Evolutionary conservation across 2,113 vertebrate genomes (phyloP).

Genomic region (Meriones unguiculatus): DNA sequence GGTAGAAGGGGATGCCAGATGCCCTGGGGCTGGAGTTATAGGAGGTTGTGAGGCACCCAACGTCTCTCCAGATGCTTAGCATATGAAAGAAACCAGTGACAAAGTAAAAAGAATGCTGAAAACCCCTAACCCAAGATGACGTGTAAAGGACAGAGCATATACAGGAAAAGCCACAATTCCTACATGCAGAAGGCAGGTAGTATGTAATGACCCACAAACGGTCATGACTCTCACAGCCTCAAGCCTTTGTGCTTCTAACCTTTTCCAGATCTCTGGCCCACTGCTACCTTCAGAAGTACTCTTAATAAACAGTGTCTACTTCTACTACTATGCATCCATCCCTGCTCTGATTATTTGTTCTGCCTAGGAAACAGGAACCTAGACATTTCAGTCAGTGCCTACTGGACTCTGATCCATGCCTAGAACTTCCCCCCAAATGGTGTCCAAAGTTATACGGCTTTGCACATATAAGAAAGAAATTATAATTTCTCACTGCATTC

Average conservation of each 20-base stretch:
- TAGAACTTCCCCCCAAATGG: neutral
- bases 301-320: neutral
- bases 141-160: neutral
- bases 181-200: neutral
- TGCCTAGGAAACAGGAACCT: neutral
- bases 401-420: neutral
- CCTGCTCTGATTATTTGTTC: neutral
- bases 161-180: neutral
- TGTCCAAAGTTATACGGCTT: neutral
- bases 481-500: neutral
- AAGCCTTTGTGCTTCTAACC: neutral
- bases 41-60: neutral
- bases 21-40: neutral
- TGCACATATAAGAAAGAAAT: neutral
- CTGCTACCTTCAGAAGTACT: neutral
- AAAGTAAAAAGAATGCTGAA: neutral
- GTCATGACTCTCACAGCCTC: neutral
- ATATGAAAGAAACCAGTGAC: neutral
- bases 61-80: neutral
- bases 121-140: neutral
- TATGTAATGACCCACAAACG: neutral
- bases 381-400: neutral
- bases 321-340: neutral
- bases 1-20: neutral
- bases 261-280: neutral